Evolutionary conservation across 2,113 vertebrate species (phyloP).

Genomic region (Perca flavescens): DNA sequence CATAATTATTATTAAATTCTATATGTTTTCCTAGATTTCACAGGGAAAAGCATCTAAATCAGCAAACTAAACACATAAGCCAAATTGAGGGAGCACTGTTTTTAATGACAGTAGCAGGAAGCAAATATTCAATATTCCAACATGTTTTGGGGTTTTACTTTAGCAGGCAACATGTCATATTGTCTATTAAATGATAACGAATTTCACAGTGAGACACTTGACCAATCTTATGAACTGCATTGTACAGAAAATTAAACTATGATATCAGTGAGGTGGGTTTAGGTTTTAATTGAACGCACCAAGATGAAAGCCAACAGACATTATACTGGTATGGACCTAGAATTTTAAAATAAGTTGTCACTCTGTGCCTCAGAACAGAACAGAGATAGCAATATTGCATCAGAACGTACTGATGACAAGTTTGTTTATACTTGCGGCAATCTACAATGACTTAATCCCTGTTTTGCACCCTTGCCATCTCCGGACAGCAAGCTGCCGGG

Average conservation of each 20-base stretch:
- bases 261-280: neutral
- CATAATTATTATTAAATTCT: no score
- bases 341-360: conserved; percentile 21
- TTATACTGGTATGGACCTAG: neutral
- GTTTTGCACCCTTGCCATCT: conserved; percentile 50
- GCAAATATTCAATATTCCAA: neutral
- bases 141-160: neutral
- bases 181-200: neutral
- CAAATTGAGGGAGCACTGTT: neutral
- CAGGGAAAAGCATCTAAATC: neutral
- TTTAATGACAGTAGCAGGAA: neutral
- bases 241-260: neutral
- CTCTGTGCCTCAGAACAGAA: neutral
- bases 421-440: conserved; percentile 46
- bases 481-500: conserved; percentile 44
- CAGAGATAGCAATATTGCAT: conserved; percentile 6
- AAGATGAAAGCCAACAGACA: conserved; percentile 3
- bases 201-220: neutral
- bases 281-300: conserved; percentile 1
- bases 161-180: neutral
- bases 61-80: neutral
- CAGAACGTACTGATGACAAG: conserved; percentile 2
- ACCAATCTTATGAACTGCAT: neutral
- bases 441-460: conserved; percentile 57
- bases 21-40: neutral